Evolutionary conservation across 2,888 invertebrate species (phyloP).

Genomic region (Sialis fuliginosa): DNA sequence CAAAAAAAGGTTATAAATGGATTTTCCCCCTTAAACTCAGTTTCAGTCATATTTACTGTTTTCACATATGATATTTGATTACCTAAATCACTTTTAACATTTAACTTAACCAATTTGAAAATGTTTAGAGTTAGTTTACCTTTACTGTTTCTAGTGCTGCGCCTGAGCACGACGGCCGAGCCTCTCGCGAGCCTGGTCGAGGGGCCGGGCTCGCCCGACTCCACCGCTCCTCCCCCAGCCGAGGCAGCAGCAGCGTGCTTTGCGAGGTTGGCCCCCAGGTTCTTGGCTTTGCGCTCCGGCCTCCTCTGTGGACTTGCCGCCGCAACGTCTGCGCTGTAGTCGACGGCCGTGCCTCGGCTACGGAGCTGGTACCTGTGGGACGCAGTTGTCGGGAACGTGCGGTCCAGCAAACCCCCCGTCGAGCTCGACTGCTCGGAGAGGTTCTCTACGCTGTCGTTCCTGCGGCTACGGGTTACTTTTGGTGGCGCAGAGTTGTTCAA

Average conservation of each 20-base stretch:
- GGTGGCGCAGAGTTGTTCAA: conserved; percentile 1
- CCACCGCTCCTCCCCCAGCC: conserved; percentile 20
- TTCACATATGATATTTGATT: too few species aligned
- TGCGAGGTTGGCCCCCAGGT: conserved; percentile 4
- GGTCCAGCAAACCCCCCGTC: conserved; percentile 13
- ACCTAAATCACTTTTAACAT: too few species aligned
- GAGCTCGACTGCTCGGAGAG: conserved; percentile 12
- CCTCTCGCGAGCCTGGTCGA: conserved; percentile 34
- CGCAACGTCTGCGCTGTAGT: not conserved
- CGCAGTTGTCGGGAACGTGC: conserved; percentile 13
- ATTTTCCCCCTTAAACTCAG: too few species aligned
- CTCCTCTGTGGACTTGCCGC: conserved; percentile 3
- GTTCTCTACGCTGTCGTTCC: not conserved
- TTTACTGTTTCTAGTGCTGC: conserved; percentile 32
- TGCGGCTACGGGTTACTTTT: conserved; percentile 1
- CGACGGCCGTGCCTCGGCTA: conserved; percentile 21
- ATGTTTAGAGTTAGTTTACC: too few species aligned
- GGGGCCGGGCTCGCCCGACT: conserved; percentile 26
- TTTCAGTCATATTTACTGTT: too few species aligned
- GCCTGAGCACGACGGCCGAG: conserved; percentile 25
- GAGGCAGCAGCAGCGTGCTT: conserved; percentile 13
- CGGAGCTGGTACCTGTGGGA: conserved; percentile 25
- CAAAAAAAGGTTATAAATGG: too few species aligned
- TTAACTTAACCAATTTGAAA: too few species aligned
- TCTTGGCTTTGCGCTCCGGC: conserved; percentile 18